phyloP scores from a whole-genome alignment of 2,113 vertebrate species.

The Marmota flaviventris region DNA sequence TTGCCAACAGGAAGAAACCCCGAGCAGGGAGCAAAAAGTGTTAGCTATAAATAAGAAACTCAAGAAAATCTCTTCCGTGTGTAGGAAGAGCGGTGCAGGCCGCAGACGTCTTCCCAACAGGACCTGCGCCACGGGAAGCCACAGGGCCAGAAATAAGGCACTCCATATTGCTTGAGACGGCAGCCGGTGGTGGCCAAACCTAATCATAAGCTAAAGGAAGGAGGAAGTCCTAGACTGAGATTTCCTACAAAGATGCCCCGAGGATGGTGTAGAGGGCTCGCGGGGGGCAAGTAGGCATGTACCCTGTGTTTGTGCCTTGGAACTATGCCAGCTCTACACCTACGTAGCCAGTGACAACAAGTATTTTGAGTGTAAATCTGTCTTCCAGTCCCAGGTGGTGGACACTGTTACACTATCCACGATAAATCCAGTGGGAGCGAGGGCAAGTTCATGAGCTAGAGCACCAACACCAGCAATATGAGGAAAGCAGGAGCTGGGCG shows the following conservation, averaged over 20 bases:
- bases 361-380: slow-evolving; percentile 94
- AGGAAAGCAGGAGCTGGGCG: slow-evolving; percentile 85
- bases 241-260: slow-evolving; percentile 90
- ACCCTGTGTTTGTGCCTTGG: slow-evolving; percentile 77
- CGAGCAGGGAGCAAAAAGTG: slow-evolving; percentile 86
- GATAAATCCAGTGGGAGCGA: slow-evolving; percentile 94
- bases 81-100: slow-evolving; percentile 84
- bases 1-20: slow-evolving; percentile 84
- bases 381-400: slow-evolving; percentile 94
- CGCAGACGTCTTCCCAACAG: slow-evolving; percentile 84
- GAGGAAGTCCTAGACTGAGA: slow-evolving; percentile 88
- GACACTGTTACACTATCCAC: slow-evolving; percentile 92
- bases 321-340: slow-evolving; percentile 86
- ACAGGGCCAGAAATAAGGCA: slow-evolving; percentile 68
- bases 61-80: slow-evolving; percentile 87
- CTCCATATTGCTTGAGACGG: slow-evolving; percentile 82
- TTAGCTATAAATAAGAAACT: slow-evolving; percentile 87
- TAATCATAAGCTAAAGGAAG: slow-evolving; percentile 90
- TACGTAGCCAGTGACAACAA: slow-evolving; percentile 93
- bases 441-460: slow-evolving; percentile 90
- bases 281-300: slow-evolving; percentile 85
- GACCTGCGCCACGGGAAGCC: slow-evolving; percentile 68
- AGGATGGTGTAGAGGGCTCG: slow-evolving; percentile 88
- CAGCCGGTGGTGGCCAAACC: slow-evolving; percentile 92
- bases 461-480: slow-evolving; percentile 88